Conservation (phyloP, 2,888 invertebrate species). For the Erebia epiphron region DNA sequence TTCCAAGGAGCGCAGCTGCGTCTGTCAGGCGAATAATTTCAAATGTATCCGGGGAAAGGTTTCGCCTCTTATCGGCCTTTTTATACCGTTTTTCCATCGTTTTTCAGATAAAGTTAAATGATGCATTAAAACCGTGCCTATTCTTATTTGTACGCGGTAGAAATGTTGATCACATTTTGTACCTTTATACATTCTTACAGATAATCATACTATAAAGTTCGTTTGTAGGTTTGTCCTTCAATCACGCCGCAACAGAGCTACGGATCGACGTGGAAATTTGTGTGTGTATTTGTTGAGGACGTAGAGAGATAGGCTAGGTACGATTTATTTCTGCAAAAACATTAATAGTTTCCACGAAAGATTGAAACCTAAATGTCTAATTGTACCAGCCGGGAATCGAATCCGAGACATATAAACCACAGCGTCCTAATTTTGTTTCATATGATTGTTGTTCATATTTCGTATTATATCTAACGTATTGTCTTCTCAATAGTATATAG, state of each 20-base stretch:
- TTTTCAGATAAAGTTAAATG: conserved; percentile 33
- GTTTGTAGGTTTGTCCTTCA: too few relatives aligned
- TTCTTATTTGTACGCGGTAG: conserved; percentile 10
- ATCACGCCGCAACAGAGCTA: too few relatives aligned
- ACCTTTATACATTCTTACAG: too few relatives aligned
- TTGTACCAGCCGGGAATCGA: too few relatives aligned
- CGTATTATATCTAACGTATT: background rate
- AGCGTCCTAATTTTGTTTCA: background rate
- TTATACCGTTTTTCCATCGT: conserved; percentile 29
- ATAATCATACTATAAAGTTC: too few relatives aligned
- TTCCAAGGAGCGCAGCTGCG: conserved; percentile 54
- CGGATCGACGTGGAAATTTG: too few relatives aligned
- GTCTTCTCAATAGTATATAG: background rate
- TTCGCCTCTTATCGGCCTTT: conserved; percentile 34
- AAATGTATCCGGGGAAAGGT: conserved; percentile 29
- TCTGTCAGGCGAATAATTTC: conserved; percentile 57
- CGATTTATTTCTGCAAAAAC: too few relatives aligned
- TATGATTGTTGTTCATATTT: background rate
- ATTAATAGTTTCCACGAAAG: too few relatives aligned
- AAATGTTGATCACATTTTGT: conserved; percentile 3
- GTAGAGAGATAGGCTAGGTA: too few relatives aligned
- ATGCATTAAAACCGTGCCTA: conserved; percentile 19
- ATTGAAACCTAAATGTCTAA: too few relatives aligned
- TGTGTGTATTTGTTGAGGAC: too few relatives aligned
- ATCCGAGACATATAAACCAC: too few relatives aligned